Evolutionary conservation across 92 coral and sea anemone species (phyloP).

Genomic region (Muricea muricata): DNA sequence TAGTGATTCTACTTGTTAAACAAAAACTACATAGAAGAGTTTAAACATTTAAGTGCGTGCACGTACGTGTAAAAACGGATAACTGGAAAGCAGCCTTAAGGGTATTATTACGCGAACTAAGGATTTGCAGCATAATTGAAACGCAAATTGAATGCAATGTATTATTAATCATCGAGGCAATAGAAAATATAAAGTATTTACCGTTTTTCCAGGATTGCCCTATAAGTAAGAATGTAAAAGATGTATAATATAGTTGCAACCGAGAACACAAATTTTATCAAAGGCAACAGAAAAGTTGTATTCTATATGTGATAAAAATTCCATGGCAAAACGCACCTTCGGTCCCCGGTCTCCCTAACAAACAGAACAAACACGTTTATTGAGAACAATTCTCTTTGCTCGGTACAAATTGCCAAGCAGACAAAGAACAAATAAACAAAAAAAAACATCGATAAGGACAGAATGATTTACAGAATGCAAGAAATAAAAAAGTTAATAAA

Average conservation of each 20-base stretch:
- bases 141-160: too few species aligned
- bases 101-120: too few species aligned
- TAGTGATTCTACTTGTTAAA: too few species aligned
- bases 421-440: background rate
- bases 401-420: background rate
- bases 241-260: background rate
- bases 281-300: background rate
- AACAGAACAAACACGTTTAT: background rate
- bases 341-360: constrained; percentile 32
- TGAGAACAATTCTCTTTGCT: background rate
- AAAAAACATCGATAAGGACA: background rate
- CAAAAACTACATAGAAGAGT: too few species aligned
- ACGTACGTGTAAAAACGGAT: too few species aligned
- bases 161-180: background rate
- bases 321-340: background rate
- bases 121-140: too few species aligned
- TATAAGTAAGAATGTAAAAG: background rate
- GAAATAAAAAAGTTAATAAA: too few species aligned
- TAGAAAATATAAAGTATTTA: background rate
- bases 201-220: constrained; percentile 26
- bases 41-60: too few species aligned
- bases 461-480: too few species aligned
- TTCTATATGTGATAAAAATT: background rate
- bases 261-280: background rate
- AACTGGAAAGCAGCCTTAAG: too few species aligned